phyloP scores from a whole-genome alignment of 2,797 vertebrate species.

The Gymnoscopelus braueri region DNA sequence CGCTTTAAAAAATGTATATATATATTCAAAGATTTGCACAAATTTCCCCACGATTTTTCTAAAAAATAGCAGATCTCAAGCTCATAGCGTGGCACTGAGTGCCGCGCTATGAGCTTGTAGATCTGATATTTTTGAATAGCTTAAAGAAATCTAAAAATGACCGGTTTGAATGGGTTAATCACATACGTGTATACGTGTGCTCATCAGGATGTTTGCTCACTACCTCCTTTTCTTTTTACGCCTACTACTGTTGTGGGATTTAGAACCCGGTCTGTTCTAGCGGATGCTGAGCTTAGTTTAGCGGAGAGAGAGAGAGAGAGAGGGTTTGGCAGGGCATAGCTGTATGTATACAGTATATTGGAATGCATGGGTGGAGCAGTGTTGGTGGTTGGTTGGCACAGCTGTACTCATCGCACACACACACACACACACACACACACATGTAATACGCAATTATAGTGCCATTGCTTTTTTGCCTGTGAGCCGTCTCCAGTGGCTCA shows the following conservation, averaged over 20 bases:
- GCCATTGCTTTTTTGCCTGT: no score
- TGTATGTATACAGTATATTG: not conserved
- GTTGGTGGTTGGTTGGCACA: not conserved
- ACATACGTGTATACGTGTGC: conserved; percentile 22
- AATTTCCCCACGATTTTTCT: no score
- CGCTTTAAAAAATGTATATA: no score
- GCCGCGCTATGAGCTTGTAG: no score
- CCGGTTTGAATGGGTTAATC: not conserved
- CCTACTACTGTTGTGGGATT: not conserved
- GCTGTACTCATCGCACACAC: not conserved
- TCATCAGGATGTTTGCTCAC: conserved; percentile 2
- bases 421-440: not conserved
- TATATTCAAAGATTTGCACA: no score
- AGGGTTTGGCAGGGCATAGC: conserved; percentile 8
- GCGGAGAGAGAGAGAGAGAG: not conserved
- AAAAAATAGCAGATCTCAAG: no score
- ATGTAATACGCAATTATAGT: no score
- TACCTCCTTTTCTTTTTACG: not conserved
- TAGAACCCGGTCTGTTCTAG: conserved; percentile 9
- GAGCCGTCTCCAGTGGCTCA: no score
- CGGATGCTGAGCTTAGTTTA: conserved; percentile 2
- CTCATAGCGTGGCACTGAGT: no score
- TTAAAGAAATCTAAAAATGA: no score
- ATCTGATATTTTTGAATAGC: no score
- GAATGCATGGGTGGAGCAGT: not conserved